Percentiles rank a stretch among this genome's conserved stretches.
Evolutionary conservation across 2,113 vertebrate species (phyloP).

Genomic region (Protomyctophum bolini): DNA sequence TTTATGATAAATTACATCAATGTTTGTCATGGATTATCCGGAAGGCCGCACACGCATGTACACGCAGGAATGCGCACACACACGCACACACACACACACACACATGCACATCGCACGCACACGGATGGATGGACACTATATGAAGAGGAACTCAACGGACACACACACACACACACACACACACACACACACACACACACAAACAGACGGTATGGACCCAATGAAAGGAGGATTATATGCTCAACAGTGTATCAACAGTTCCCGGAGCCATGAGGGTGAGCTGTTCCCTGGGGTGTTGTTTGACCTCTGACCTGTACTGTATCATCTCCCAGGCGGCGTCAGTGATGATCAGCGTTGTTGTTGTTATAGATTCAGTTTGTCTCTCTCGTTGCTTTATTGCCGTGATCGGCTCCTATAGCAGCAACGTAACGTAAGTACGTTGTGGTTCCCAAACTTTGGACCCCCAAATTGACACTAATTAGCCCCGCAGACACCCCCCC

Average conservation of each 20-base stretch:
- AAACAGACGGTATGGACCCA: not conserved
- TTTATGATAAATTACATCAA: not conserved
- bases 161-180: not conserved
- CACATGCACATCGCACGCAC: no score
- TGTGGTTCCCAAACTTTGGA: no score
- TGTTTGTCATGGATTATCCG: not conserved
- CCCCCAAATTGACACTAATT: no score
- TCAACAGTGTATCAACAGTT: not conserved
- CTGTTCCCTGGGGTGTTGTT: not conserved
- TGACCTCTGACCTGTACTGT: not conserved
- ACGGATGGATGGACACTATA: no score
- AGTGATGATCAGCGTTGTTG: no score
- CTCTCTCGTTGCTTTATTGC: no score
- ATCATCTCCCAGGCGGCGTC: not conserved
- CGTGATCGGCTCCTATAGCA: no score
- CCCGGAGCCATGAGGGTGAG: not conserved
- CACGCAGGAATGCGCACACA: no score
- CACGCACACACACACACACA: no score
- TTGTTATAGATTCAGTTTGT: no score
- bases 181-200: not conserved
- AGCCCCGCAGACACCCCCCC: no score
- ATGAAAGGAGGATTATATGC: slow-evolving; percentile 4
- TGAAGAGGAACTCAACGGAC: not conserved
- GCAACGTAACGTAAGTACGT: no score
- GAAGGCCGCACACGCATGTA: not conserved